These are phyloP conservation scores for Orientallactaga sibirica DNA, from an alignment of 2,797 vertebrate genomes.

Conservation along the genomic window DNA sequence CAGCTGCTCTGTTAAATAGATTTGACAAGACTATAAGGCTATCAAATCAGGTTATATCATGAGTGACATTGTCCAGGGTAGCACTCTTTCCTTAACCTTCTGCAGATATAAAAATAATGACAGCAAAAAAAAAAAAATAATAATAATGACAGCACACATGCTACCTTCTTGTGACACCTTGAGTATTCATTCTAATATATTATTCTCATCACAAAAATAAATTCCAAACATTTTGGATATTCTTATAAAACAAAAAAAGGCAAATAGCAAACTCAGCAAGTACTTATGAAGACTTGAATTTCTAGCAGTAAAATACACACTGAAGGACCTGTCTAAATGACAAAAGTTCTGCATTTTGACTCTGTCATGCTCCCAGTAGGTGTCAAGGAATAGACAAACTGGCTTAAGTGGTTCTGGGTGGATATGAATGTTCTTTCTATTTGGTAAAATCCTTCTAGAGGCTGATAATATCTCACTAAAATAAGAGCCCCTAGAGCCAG, in stretches of 20 bases:
- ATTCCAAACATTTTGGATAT: neutral
- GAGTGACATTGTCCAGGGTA: neutral
- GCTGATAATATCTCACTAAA: neutral
- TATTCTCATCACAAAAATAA: neutral
- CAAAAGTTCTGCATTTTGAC: neutral
- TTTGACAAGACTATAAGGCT: neutral
- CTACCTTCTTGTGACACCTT: neutral
- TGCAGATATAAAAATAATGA: neutral
- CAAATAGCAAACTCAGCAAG: conserved; percentile 11
- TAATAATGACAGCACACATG: neutral
- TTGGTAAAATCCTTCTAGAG: neutral
- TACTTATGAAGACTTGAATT: neutral
- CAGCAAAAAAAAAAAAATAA: too few species aligned
- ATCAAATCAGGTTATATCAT: neutral
- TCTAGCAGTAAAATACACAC: neutral
- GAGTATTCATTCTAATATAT: conserved; percentile 22
- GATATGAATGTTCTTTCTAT: neutral
- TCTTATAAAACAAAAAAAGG: neutral
- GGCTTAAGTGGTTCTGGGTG: neutral
- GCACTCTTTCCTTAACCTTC: neutral
- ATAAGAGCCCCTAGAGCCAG: neutral
- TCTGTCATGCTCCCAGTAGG: neutral
- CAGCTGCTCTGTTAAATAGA: neutral
- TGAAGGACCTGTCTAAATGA: neutral
- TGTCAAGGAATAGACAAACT: neutral